Conservation (phyloP, 2,888 invertebrate species). For the Petrophora chlorosata region DNA sequence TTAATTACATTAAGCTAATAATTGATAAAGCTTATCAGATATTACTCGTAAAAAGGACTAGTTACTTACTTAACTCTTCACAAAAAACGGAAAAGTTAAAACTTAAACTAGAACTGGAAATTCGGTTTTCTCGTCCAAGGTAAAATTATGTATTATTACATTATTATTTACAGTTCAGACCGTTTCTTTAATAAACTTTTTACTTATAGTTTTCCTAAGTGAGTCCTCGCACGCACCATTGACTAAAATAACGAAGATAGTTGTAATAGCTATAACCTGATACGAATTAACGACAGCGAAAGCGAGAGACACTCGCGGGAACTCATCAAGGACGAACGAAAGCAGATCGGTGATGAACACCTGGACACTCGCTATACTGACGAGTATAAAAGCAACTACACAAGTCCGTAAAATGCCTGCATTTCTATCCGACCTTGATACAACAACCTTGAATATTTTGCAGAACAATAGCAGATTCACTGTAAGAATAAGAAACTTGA, state of each 20-base stretch:
- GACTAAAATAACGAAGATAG: constrained; percentile 39
- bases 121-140: no score
- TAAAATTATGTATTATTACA: no score
- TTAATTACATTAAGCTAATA: no score
- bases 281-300: constrained; percentile 43
- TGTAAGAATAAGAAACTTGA: constrained; percentile 53
- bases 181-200: constrained; percentile 2
- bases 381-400: constrained; percentile 52
- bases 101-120: no score
- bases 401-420: constrained; percentile 35
- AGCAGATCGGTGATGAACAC: constrained; percentile 55
- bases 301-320: not conserved
- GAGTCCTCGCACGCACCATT: constrained; percentile 6
- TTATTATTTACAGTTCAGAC: no score
- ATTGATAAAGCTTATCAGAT: no score
- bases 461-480: constrained; percentile 55
- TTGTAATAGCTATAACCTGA: constrained; percentile 39
- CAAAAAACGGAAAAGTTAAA: no score
- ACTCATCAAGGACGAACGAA: constrained; percentile 16
- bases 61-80: no score
- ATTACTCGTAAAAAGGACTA: no score
- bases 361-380: constrained; percentile 59
- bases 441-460: constrained; percentile 53
- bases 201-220: not conserved
- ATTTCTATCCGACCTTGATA: constrained; percentile 21